Evolutionary conservation across 1,140 invertebrate species (phyloP), one percentile per base, ranked within the genome.

Genomic region (Drosophila asahinai): DNA sequence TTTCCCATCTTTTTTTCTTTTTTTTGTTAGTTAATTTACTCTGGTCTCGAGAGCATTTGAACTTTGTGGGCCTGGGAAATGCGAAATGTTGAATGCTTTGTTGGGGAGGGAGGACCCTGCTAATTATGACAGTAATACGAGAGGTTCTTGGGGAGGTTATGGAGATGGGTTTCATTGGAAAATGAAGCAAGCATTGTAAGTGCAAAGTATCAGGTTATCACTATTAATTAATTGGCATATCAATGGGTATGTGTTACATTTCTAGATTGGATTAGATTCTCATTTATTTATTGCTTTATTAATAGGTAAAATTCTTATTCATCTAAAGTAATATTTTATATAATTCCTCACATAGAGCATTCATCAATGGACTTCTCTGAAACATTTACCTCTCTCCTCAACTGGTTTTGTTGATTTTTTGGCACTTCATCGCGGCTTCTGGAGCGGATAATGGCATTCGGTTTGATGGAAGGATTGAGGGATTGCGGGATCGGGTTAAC

Each of bases 1-100:
- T 49, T 27, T 27, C 27, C 5, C 27, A 27, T 27, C 11, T 2
- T 51, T 22, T 33, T 11, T 40, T 12, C 8, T 33, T 65, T 61
- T 65, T n/a, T 22, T 42, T 17, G 19, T 27, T 47, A 17, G 27
- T 62, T 66, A 62, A 66, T 45, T 61, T 60, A 19, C 58, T 63
- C 12, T 22, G 58, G 43, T 19, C 36, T n/a, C 11, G 57, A 43
- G 38, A 42, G 42, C 63, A 65, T 22, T 60, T 63, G 58, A 63
- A 65, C 57, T 45, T 36, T 62, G 52, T 15, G 58, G 38, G 15
- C 25, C 40, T 8, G 30, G 40, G 19, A 25, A 22, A 43, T 33
- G 2, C n/a, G 17, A 22, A 22, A 43, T 33, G 2, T 3, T 7
- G n/a, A 25, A 17, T 3, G 51, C 9, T 60, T 38, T 36, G 40